A percentile compares a stretch with the other conserved stretches of the same genome.
Conservation (phyloP, 2,888 invertebrate genomes). For the Metallyticus violacea region DNA sequence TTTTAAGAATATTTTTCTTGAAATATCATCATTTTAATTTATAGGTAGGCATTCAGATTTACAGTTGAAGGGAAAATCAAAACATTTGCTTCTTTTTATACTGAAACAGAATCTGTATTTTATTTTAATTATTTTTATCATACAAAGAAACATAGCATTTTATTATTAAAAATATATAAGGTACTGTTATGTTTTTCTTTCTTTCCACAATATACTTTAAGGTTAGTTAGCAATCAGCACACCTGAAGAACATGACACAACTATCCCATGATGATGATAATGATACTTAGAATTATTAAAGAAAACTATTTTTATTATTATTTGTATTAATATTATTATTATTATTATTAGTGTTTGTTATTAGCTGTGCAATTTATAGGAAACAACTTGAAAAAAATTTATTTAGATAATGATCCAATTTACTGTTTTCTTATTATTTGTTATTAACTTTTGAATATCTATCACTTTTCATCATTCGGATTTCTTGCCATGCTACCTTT, state of each 20-base stretch:
- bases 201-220: conserved; percentile 9
- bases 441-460: not conserved
- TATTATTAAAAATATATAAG: conserved; percentile 32
- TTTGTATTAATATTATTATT: not conserved
- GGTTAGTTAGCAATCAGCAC: conserved; percentile 8
- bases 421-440: not conserved
- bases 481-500: not conserved
- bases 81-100: not conserved
- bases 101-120: not conserved
- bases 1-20: not conserved
- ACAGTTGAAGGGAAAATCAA: not conserved
- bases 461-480: not conserved
- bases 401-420: not conserved
- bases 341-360: too few relatives aligned
- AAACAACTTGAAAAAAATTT: too few relatives aligned
- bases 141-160: conserved; percentile 30
- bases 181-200: conserved; percentile 14
- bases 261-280: not conserved
- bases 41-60: not conserved
- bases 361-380: too few relatives aligned
- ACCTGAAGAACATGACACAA: not conserved
- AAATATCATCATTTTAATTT: not conserved
- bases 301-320: conserved; percentile 4
- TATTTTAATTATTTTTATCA: not conserved
- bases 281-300: not conserved